Base-by-base conservation (phyloP, 2,113 vertebrate genomes). In the Corythoichthys intestinalis region DNA sequence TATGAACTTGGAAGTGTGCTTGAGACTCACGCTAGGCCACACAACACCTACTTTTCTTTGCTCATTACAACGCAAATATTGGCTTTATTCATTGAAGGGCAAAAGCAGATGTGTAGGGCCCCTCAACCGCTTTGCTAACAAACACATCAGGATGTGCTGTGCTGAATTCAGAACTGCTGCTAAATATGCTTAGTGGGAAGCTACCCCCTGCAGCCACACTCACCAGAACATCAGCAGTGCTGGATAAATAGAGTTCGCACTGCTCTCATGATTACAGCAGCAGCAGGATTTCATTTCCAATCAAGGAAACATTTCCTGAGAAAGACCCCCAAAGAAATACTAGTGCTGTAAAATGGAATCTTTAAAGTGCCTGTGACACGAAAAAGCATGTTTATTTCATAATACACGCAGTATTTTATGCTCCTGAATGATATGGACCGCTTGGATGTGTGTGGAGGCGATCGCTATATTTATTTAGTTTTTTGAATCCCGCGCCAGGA, bases 61-160 rank as follows among this genome's bases (percentile, higher is more conserved):
- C 83, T 73, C 74, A 81, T 62, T 47, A 68, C 81, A 74, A 85
- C 58, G 82, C 60, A 73, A 76, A 87, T 81, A 86, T 88, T 83
- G 71, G 71, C 82, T 83, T 85, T 85, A 87, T 86, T 89, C 83
- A 89, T 74, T 9, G 64, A 82, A 78, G 79, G 78, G 75, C 87
- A 80, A 83, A 73, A 80, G 71, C 79, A 79, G 44, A 41, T 65
- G 57, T 70, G 74, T 79, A 41, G 67, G 78, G 74, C 84, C 86
- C 83, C 78, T 87, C 82, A 83, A 83, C 80, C 77, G 83, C 81
- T 88, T 89, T 81, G 76, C 85, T 74, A 86, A 79, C 82, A 85
- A 81, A 89, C 86, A 81, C 80, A 82, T 81, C 74, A 75, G 79
- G 74, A 68, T 79, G 76, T 72, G 72, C 74, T 73, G 78, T 69